Evolutionary conservation across 2,797 vertebrate genomes (phyloP).

Genomic region (Tolypeutes matacus): DNA sequence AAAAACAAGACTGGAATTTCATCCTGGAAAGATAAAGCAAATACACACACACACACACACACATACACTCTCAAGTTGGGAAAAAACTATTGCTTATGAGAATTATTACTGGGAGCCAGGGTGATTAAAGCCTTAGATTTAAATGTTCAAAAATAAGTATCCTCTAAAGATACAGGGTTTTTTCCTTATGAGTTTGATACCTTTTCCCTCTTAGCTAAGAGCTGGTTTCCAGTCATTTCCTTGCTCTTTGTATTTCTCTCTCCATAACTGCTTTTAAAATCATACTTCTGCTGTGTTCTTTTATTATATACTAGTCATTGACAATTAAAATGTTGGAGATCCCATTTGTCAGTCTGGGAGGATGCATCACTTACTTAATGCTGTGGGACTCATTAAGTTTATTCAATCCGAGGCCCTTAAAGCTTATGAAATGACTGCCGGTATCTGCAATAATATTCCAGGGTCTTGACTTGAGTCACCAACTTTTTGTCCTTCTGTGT

Average conservation of each 20-base stretch:
- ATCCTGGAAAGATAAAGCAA: neutral
- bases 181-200: neutral
- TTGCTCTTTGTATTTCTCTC: constrained; percentile 55
- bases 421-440: constrained; percentile 66
- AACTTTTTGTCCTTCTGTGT: constrained; percentile 66
- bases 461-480: constrained; percentile 59
- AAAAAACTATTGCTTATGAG: neutral
- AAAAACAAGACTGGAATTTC: neutral
- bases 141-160: neutral
- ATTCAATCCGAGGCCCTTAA: neutral
- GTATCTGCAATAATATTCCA: constrained; percentile 54
- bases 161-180: neutral
- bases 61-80: neutral
- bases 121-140: constrained; percentile 31
- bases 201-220: neutral
- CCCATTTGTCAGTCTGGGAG: constrained; percentile 60
- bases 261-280: constrained; percentile 58
- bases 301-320: constrained; percentile 67
- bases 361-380: constrained; percentile 36
- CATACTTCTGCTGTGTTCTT: constrained; percentile 55
- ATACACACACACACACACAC: neutral
- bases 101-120: constrained; percentile 9
- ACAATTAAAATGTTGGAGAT: constrained; percentile 43
- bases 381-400: constrained; percentile 46
- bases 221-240: neutral